A percentile compares a stretch with the other conserved stretches of the same genome.
phyloP scores from a whole-genome alignment of 2,797 vertebrate genomes.

The Myoxocephalus aenaeus region DNA sequence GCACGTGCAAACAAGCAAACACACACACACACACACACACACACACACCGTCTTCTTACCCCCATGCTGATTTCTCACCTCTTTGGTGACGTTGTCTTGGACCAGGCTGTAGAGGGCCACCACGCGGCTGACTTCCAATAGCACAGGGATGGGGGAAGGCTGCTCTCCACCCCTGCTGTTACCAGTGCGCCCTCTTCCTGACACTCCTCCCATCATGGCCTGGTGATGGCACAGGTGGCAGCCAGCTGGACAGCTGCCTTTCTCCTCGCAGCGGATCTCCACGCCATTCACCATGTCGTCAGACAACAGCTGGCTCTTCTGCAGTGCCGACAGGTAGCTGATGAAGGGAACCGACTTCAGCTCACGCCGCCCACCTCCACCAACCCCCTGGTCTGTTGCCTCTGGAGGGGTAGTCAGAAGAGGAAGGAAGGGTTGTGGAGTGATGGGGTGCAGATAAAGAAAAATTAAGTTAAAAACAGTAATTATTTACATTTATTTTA shows the following conservation, averaged over 20 bases:
- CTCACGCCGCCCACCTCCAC: constrained; percentile 87
- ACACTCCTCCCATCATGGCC: constrained; percentile 44
- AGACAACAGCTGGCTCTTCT: constrained; percentile 95
- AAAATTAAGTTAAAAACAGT: constrained; percentile 16
- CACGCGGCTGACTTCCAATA: constrained; percentile 93
- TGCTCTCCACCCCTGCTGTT: constrained; percentile 86
- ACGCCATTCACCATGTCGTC: constrained; percentile 94
- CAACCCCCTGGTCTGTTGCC: constrained; percentile 89
- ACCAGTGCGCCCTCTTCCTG: constrained; percentile 55
- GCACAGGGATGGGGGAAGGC: constrained; percentile 90
- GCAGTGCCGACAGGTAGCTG: constrained; percentile 93
- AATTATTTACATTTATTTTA: neutral
- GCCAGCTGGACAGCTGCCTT: constrained; percentile 92
- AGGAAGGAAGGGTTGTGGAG: constrained; percentile 4
- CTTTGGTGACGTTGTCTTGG: constrained; percentile 95
- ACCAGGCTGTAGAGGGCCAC: constrained; percentile 94
- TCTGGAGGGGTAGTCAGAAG: constrained; percentile 78
- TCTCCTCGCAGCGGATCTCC: constrained; percentile 96
- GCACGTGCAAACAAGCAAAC: neutral
- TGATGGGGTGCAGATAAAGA: neutral
- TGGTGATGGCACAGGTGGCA: constrained; percentile 94
- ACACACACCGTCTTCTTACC: neutral
- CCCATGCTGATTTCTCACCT: constrained; percentile 83
- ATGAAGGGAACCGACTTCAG: constrained; percentile 96
- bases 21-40: neutral